Percentiles rank a stretch among this genome's conserved stretches.
Conservation (phyloP, 2,113 vertebrate genomes). For the Acrocephalus kingi region DNA sequence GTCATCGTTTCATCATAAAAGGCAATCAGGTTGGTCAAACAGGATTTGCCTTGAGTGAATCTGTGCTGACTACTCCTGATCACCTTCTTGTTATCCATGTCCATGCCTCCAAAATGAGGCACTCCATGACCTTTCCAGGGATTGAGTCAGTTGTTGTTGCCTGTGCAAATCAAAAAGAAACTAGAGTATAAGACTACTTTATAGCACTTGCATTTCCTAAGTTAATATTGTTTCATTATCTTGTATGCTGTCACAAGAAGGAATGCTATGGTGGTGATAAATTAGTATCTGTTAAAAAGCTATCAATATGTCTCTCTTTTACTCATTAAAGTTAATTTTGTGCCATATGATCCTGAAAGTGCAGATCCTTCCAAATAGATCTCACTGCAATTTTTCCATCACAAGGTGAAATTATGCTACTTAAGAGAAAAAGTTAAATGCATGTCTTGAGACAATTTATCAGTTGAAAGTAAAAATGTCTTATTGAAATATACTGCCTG, state of each 20-base stretch:
- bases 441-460: neutral
- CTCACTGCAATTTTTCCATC: neutral
- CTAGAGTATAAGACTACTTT: neutral
- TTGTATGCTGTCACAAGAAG: neutral
- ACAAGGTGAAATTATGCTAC: neutral
- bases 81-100: neutral
- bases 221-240: neutral
- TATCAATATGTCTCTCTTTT: neutral
- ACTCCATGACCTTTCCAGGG: neutral
- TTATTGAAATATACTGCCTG: neutral
- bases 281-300: neutral
- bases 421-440: neutral
- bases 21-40: neutral
- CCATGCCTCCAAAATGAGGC: neutral
- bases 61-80: neutral
- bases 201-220: neutral
- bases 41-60: neutral
- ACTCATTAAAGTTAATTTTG: neutral
- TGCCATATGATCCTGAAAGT: constrained; percentile 51
- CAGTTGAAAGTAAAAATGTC: neutral
- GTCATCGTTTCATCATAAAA: neutral
- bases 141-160: neutral
- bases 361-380: neutral
- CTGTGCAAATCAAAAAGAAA: neutral
- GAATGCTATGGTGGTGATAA: neutral